Base-by-base conservation (phyloP, 2,888 invertebrate genomes). In the Adela reaumurella region DNA sequence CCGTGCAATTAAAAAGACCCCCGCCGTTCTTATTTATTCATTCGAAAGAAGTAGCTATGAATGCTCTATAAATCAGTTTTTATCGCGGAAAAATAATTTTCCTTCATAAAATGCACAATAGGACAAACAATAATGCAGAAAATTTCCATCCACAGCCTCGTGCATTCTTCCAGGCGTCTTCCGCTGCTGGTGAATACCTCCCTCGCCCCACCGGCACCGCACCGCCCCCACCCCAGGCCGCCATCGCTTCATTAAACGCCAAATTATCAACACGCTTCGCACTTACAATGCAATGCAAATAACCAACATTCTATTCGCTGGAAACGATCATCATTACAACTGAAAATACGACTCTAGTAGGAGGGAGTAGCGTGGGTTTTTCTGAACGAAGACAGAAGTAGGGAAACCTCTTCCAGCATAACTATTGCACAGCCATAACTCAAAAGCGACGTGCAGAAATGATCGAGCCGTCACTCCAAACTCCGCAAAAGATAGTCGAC, bases 161-260 rank as follows among this genome's bases (percentile, higher is more conserved):
- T 64, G 62, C 63, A 69, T 72, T 77, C 74, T 74, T 72, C 68
- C 63, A 66, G 50, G 68, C 65, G 63, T 68, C 68, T 69, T 71
- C 68, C 69, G 64, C 59, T 62, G 64, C 66, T 68, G 70, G 70
- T 67, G 67, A 64, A 24, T 24, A 6, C 24, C 8, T 8, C 24
- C 24, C 24, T 8, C 24, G 5, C 24, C 24, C 24, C 24, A 4
- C 24, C 24, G 4, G 4, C 24, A 4, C 24, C 24, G 5, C 24
- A 6, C 24, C 8, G 24, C 24, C 24, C 24, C 24, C 8, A 4
- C 24, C 24, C 4, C 24, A 24, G n/a, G 65, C 63, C 60, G 61
- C 63, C 63, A 24, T 65, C 64, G 73, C 70, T 77, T 77, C 77
- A 77, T 78, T 77, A 74, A 76, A 67, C 70, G 59, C 61, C 66